Percentiles rank a stretch among this genome's conserved stretches.
These are phyloP conservation scores for Clangula hyemalis DNA, from an alignment of 2,797 vertebrate species.

Conservation along the genomic window DNA sequence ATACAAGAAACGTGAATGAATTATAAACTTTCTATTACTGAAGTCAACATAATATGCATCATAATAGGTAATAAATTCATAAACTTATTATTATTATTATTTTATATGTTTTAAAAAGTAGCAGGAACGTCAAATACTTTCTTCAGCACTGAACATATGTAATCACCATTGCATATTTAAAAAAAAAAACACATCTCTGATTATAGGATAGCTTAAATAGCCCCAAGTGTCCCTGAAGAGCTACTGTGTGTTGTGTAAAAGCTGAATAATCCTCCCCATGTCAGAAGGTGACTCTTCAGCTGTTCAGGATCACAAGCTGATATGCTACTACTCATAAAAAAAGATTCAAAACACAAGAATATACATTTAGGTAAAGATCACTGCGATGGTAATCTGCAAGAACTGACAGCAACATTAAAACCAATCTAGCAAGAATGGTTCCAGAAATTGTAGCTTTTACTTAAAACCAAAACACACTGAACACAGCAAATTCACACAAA, in stretches of 20 bases:
- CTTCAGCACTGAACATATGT: not conserved
- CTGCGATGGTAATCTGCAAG: slow-evolving; percentile 57
- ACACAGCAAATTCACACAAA: slow-evolving; percentile 63
- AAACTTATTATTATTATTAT: not conserved
- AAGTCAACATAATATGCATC: not conserved
- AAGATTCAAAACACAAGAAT: slow-evolving; percentile 76
- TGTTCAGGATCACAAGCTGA: slow-evolving; percentile 88
- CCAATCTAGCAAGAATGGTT: slow-evolving; percentile 57
- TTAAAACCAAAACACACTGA: slow-evolving; percentile 51
- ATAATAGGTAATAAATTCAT: not conserved
- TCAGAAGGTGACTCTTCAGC: slow-evolving; percentile 90
- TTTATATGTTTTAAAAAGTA: slow-evolving; percentile 14
- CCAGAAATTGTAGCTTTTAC: slow-evolving; percentile 65
- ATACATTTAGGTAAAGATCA: slow-evolving; percentile 67
- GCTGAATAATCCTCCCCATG: slow-evolving; percentile 84
- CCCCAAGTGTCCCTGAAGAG: slow-evolving; percentile 71
- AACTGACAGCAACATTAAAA: slow-evolving; percentile 63
- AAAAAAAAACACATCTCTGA: slow-evolving; percentile 34
- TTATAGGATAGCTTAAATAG: slow-evolving; percentile 73
- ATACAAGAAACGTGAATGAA: not conserved
- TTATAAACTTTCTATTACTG: not conserved
- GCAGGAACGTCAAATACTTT: slow-evolving; percentile 11
- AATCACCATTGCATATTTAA: slow-evolving; percentile 40
- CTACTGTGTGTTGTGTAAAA: slow-evolving; percentile 83
- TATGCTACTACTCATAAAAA: slow-evolving; percentile 80